Percentiles rank a stretch among this genome's conserved stretches.
phyloP scores from a whole-genome alignment of 2,888 invertebrate species.

The Lamproptera curius region DNA sequence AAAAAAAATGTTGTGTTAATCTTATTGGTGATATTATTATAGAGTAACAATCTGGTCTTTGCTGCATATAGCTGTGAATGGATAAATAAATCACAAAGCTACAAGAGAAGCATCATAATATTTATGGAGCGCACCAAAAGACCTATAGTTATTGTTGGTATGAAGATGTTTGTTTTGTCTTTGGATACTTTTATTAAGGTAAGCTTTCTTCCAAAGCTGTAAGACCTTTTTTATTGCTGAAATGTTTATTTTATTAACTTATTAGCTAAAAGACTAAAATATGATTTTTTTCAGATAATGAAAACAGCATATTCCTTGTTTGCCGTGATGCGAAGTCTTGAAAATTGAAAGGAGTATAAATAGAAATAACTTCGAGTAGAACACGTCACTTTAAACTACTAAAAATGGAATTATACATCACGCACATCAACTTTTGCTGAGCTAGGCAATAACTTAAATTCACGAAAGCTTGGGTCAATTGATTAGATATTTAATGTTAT shows the following conservation, averaged over 20 bases:
- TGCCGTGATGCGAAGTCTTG: constrained; percentile 47
- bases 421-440: no score
- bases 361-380: no score
- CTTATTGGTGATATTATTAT: no score
- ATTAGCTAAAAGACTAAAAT: background rate
- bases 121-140: constrained; percentile 45
- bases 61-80: constrained; percentile 42
- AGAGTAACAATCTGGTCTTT: constrained; percentile 14
- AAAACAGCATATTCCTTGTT: constrained; percentile 62
- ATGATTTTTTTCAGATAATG: constrained; percentile 53
- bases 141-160: constrained; percentile 43
- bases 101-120: constrained; percentile 44
- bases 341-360: constrained; percentile 20
- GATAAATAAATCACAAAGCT: constrained; percentile 45
- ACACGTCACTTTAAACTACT: no score
- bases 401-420: no score
- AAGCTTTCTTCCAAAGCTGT: no score
- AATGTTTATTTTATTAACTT: no score
- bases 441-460: no score
- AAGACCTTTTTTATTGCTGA: no score
- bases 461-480: no score
- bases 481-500: no score
- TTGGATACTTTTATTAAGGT: constrained; percentile 52
- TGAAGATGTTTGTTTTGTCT: constrained; percentile 50
- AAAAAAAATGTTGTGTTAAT: no score